These are phyloP conservation scores for Rhodophaea formosa DNA, from an alignment of 2,888 invertebrate species.

Conservation along the genomic window DNA sequence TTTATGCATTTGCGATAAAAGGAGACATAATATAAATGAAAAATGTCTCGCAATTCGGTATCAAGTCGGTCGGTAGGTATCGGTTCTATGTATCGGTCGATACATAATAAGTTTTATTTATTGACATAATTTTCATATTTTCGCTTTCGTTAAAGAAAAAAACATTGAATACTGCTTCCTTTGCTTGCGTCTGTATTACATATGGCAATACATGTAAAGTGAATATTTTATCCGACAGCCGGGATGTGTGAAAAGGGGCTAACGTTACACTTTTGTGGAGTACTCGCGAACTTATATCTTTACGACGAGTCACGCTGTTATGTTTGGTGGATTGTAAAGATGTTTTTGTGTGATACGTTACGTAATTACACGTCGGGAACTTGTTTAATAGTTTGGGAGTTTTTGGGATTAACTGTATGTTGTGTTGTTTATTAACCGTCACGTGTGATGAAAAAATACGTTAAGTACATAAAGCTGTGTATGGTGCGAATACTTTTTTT, in stretches of 20 bases:
- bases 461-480: not conserved
- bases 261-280: constrained; percentile 47
- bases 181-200: not conserved
- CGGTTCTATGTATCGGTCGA: too few species aligned
- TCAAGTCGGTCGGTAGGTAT: too few species aligned
- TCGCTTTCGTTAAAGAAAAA: too few species aligned
- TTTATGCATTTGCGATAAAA: too few species aligned
- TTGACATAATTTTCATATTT: too few species aligned
- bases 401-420: not conserved
- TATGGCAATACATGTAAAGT: not conserved
- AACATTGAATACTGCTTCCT: not conserved
- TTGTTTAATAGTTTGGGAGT: constrained; percentile 11
- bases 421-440: not conserved
- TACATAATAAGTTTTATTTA: too few species aligned
- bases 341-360: constrained; percentile 13
- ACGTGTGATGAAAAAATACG: not conserved
- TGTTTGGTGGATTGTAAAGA: constrained; percentile 25
- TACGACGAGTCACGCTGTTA: constrained; percentile 44
- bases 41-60: too few species aligned
- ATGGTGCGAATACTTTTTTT: not conserved
- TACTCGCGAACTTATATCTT: constrained; percentile 29
- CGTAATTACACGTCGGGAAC: constrained; percentile 8
- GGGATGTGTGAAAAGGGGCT: not conserved
- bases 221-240: not conserved
- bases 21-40: too few species aligned